Evolutionary conservation across 2,113 vertebrate species (phyloP).

Genomic region (Gallinago undulata): DNA sequence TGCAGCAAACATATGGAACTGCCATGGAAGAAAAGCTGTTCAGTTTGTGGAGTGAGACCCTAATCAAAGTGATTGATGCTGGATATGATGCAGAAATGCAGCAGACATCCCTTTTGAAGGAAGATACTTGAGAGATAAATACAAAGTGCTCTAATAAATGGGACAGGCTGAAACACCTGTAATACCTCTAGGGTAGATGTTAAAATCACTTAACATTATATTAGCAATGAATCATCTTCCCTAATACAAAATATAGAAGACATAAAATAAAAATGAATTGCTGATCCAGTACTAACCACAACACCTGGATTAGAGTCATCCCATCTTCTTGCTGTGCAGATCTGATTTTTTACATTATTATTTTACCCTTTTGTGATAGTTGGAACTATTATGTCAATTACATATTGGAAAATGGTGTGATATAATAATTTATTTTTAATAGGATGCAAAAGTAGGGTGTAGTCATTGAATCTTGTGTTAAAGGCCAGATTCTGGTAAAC

Average conservation of each 20-base stretch:
- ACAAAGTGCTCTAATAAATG: slow-evolving; percentile 69
- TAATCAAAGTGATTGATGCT: slow-evolving; percentile 82
- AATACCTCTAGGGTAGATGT: slow-evolving; percentile 55
- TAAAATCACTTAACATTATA: slow-evolving; percentile 58
- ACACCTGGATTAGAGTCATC: background rate
- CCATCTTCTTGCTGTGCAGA: background rate
- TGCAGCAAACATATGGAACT: slow-evolving; percentile 80
- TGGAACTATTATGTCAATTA: background rate
- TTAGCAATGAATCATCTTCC: slow-evolving; percentile 46
- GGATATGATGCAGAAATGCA: slow-evolving; percentile 68
- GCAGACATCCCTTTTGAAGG: slow-evolving; percentile 63
- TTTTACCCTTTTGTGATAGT: background rate
- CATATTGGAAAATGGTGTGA: background rate
- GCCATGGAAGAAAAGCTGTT: slow-evolving; percentile 73
- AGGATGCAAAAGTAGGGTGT: background rate
- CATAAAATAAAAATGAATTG: background rate
- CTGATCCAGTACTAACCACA: background rate
- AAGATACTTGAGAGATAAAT: slow-evolving; percentile 51
- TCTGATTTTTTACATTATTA: background rate
- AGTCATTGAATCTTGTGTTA: background rate
- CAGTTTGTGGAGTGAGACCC: slow-evolving; percentile 72
- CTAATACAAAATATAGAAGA: slow-evolving; percentile 19
- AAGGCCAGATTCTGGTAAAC: background rate
- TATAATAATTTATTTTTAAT: background rate
- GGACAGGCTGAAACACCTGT: slow-evolving; percentile 53